Base-by-base conservation (phyloP, 2,888 invertebrate genomes). In the Patella pellucida region DNA sequence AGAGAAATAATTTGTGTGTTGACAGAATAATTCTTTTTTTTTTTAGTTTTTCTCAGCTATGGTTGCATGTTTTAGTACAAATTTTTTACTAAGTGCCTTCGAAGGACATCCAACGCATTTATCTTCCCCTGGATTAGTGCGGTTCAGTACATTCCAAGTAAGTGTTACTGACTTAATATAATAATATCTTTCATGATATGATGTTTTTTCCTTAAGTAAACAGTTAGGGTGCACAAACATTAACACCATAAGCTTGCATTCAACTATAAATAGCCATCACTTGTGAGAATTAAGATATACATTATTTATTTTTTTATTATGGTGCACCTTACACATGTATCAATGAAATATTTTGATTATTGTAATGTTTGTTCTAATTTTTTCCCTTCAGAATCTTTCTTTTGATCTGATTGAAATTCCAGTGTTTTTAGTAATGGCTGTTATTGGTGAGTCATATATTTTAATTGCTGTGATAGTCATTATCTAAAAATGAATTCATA, bases 61-160 rank as follows among this genome's bases (percentile, higher is more conserved):
- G 88, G 95, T 98, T 41, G 95, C 97, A 15, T 96, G 97, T 0
- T 98, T 99, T 89, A 97, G 96, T 0, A 92, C 99, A 52, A 99
- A 98, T 89, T 93, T 96, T 79, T 94, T 93, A 72, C 88, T 93
- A 41, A 97, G 97, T 19, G 94, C 96, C 0, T 97, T 97, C 91
- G 95, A 97, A 88, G 96, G 91, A n/a, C 89, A 91, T 78, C 89
- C 92, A 15, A 92, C 92, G 93, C 94, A 93, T 84, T 88, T 94
- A n/a, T 92, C 93, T 2, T 93, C 92, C 88, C 87, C 93, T 91
- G 95, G 99, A 82, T 93, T 99, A 9, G 93, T 99, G 75, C 98
- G 98, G 92, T 95, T 99, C 92, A 98, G 99, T 54, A 95, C 96
- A 91, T 98, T 99, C 92, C 95, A 96, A 16, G 92, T 91, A 83